Evolutionary conservation across 2,797 vertebrate genomes (phyloP), one percentile per base, ranked within the genome.

Genomic region (Dermochelys coriacea): DNA sequence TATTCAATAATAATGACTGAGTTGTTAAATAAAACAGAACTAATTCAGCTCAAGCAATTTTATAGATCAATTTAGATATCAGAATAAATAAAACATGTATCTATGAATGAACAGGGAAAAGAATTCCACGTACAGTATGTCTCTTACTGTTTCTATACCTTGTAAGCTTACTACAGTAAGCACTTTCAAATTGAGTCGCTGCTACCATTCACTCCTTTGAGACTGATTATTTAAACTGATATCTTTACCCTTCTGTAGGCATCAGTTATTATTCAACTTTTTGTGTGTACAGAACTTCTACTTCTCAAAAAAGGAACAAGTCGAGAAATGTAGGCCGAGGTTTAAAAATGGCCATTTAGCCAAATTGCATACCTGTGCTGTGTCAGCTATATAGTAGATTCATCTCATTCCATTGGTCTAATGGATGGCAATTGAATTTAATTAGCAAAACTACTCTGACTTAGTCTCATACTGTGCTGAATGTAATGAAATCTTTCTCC

Each of bases 371-470:
- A 99, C 99, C 99, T 99, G 99, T 99, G 99, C 98, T 98, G 99
- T 98, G 99, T 99, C 99, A 99, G 99, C 98, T 97, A 97, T 98
- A 98, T 98, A 98, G 98, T 98, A 98, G 98, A 98, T 98, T 98
- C 99, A 98, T 98, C 98, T 98, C 98, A 98, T 99, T 99, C 99
- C 98, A 99, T 99, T 98, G 98, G 98, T 99, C 99, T 99, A 99
- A 99, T 99, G 99, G 99, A 99, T 98, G 98, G 98, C 98, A 98
- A 98, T 98, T 99, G 99, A 99, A 99, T 99, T 99, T 99, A 99
- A 99, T 99, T 99, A 99, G 99, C 98, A 98, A 98, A 99, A 99
- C 98, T 99, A 99, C 98, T 99, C 98, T 98, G 98, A 98, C 98
- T 98, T 98, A 98, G 97, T 98, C 98, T 98, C 98, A 98, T 98